Percentiles rank a stretch among this genome's conserved stretches.
Conservation (phyloP, 2,888 invertebrate species). For the Pinctada fucata region DNA sequence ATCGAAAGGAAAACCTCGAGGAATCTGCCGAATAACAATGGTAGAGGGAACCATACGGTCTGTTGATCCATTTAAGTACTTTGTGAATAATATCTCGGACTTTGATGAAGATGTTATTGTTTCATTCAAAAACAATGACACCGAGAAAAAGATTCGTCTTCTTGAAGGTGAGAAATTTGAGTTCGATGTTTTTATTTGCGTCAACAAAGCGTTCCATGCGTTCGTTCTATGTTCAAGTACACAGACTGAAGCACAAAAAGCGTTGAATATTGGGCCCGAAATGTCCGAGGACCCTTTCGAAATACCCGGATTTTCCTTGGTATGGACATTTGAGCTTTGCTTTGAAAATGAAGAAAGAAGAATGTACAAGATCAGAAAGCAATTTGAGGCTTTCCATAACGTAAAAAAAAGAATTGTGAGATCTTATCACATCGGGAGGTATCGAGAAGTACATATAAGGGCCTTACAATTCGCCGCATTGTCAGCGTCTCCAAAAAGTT, state of each 20-base stretch:
- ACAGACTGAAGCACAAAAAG: not conserved
- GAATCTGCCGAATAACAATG: constrained; percentile 8
- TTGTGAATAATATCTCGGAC: constrained; percentile 40
- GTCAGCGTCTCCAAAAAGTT: constrained; percentile 40
- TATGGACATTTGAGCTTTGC: constrained; percentile 36
- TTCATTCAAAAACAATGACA: constrained; percentile 37
- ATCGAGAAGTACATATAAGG: constrained; percentile 18
- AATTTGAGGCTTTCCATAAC: constrained; percentile 29
- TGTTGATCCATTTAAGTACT: constrained; percentile 39
- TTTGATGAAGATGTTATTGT: constrained; percentile 34
- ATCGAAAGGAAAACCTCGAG: too few relatives aligned
- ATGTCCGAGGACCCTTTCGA: constrained; percentile 34
- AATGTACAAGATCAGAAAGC: constrained; percentile 37
- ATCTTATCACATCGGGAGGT: constrained; percentile 40
- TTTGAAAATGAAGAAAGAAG: constrained; percentile 37
- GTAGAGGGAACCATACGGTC: constrained; percentile 36
- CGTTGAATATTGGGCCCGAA: not conserved
- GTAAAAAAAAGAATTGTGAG: constrained; percentile 36
- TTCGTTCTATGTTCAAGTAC: constrained; percentile 37
- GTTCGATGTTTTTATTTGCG: constrained; percentile 45
- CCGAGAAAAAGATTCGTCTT: constrained; percentile 8
- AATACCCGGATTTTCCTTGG: constrained; percentile 27
- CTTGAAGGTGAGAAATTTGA: constrained; percentile 18
- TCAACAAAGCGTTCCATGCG: constrained; percentile 46
- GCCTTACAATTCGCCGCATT: constrained; percentile 43